Base-by-base conservation (phyloP, 2,113 vertebrate species). In the Hydrolagus affinis region DNA sequence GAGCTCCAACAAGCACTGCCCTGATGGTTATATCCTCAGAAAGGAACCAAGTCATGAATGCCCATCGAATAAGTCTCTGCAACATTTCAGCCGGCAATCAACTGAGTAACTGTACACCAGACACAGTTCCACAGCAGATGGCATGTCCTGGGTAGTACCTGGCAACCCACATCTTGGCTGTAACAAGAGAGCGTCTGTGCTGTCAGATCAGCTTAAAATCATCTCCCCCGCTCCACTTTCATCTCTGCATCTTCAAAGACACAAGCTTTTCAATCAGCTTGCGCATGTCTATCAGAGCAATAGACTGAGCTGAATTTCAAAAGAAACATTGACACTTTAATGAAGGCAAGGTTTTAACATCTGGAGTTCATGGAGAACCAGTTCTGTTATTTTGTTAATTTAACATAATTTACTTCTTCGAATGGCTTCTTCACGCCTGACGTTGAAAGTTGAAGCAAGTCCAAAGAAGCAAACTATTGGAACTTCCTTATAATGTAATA, bases 141-240 rank as follows among this genome's bases (percentile, higher is more conserved):
- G 76, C n/a, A 80, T 17, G 59, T 57, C 23, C 59, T 80, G 23
- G 60, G 4, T 60, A 28, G 23, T 6, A 44, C 44, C 76, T 80
- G 76, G 76, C 59, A 62, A 14, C 23, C 76, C 62, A 23, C 23
- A 80, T 11, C n/a, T 15, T 62, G n/a, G n/a, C 59, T 62, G 25
- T 0, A 0, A 62, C 1, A 25, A 7, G 11, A 28, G n/a, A 15
- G n/a, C 76, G 25, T 15, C 23, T 17, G 17, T 80, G 8, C 59
- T 80, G 76, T 62, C 76, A 64, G 8, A 28, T 80, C 59, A 28
- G 12, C 28, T 80, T 14, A 80, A 15, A 80, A 62, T 80, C 76
- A 80, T 4, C 15, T 25, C 59, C 76, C 23, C n/a, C 76, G 62
- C 59, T 28, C 62, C 23, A 64, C 59, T 62, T 7, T 44, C 44